These are phyloP conservation scores for Hystrix brachyura DNA, from an alignment of 2,113 vertebrate genomes.

Conservation along the genomic window DNA sequence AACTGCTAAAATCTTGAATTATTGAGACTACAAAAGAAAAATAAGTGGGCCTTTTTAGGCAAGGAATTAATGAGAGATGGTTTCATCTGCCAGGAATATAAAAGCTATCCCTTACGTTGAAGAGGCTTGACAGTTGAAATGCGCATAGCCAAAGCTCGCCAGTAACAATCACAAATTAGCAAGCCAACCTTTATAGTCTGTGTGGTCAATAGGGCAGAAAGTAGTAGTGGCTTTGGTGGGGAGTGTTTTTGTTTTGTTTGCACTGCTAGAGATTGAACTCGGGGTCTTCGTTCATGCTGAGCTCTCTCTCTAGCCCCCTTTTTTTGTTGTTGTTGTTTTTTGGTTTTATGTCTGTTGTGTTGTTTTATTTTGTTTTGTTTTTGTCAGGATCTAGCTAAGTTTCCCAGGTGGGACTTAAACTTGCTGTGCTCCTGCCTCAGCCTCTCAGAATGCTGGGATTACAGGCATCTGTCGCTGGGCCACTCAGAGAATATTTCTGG, in stretches of 20 bases:
- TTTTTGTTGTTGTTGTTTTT: too few species aligned
- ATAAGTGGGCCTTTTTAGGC: slow-evolving; percentile 9
- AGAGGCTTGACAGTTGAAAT: background rate
- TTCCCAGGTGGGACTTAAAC: background rate
- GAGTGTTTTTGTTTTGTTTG: background rate
- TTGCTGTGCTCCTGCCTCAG: background rate
- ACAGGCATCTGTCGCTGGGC: background rate
- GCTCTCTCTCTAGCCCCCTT: background rate
- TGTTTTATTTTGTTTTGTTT: background rate
- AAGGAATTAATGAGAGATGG: slow-evolving; percentile 54
- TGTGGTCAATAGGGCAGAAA: background rate
- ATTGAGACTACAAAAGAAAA: background rate
- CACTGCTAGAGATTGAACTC: background rate
- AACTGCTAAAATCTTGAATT: slow-evolving; percentile 12
- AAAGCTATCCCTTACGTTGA: slow-evolving; percentile 20
- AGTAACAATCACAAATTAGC: background rate
- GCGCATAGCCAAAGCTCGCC: background rate
- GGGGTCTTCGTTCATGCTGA: background rate
- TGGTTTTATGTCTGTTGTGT: background rate
- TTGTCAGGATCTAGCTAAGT: background rate
- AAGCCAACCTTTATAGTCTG: background rate
- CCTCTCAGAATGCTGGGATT: background rate
- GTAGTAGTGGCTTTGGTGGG: background rate
- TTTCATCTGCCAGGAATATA: slow-evolving; percentile 45
- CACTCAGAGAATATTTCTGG: background rate